Evolutionary conservation across 2,888 invertebrate genomes (phyloP).

Genomic region (Synergus japonicus): DNA sequence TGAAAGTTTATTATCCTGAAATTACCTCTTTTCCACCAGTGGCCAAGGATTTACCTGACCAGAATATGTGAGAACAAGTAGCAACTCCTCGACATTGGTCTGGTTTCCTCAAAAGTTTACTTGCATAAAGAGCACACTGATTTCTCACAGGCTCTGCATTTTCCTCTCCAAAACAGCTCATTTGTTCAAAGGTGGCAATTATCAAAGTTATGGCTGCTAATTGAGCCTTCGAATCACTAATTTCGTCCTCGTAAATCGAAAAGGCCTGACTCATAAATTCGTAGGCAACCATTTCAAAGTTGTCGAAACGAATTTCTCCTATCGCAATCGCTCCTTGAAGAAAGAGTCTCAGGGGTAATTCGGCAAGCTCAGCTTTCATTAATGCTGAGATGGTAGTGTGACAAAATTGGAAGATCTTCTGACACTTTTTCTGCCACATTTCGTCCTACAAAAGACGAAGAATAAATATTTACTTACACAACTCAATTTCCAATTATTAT

Average conservation of each 20-base stretch:
- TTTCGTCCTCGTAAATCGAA: slow-evolving; percentile 98
- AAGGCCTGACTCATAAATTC: slow-evolving; percentile 98
- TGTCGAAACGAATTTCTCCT: slow-evolving; percentile 94
- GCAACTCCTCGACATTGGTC: slow-evolving; percentile 98
- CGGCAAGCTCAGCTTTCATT: slow-evolving; percentile 96
- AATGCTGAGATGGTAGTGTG: slow-evolving; percentile 96
- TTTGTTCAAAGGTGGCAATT: slow-evolving; percentile 96
- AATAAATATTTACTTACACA: not conserved
- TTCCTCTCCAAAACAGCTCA: slow-evolving; percentile 96
- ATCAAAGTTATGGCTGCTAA: slow-evolving; percentile 96
- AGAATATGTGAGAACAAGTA: slow-evolving; percentile 96
- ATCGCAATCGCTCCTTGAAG: slow-evolving; percentile 97
- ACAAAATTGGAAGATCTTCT: slow-evolving; percentile 98
- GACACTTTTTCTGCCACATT: slow-evolving; percentile 99
- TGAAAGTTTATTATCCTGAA: not conserved
- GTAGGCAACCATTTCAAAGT: slow-evolving; percentile 98
- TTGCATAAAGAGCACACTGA: slow-evolving; percentile 96
- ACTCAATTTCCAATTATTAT: not conserved
- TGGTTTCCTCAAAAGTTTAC: slow-evolving; percentile 97
- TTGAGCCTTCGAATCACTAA: slow-evolving; percentile 98
- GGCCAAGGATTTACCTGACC: slow-evolving; percentile 88
- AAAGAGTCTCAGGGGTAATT: slow-evolving; percentile 94
- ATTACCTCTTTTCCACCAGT: slow-evolving; percentile 78
- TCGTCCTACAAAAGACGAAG: slow-evolving; percentile 83
- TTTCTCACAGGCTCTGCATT: slow-evolving; percentile 97